Evolutionary conservation across 2,888 invertebrate species (phyloP).

Genomic region (Folsomia manolachei): DNA sequence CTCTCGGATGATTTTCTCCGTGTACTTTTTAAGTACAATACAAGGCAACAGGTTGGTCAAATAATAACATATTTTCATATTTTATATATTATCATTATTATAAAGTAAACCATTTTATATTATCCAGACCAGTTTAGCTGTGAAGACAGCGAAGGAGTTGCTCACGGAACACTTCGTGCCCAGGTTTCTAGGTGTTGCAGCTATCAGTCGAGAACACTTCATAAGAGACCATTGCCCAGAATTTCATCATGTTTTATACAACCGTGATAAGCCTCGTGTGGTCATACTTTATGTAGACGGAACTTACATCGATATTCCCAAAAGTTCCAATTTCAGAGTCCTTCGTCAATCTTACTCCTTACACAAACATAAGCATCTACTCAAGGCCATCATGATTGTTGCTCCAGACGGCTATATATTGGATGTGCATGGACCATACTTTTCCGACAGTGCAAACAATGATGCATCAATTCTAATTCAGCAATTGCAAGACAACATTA

Average conservation of each 20-base stretch:
- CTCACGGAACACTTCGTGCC: too few relatives aligned
- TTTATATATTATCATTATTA: too few relatives aligned
- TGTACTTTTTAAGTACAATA: too few relatives aligned
- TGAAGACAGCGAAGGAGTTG: too few relatives aligned
- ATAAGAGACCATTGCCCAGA: background rate
- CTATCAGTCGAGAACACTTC: background rate
- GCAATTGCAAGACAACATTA: background rate
- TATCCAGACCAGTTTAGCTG: too few relatives aligned
- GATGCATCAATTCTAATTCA: slow-evolving; percentile 3
- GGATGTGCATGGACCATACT: background rate
- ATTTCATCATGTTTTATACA: background rate
- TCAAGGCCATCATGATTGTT: slow-evolving; percentile 13
- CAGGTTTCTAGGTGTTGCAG: too few relatives aligned
- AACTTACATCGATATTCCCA: slow-evolving; percentile 8
- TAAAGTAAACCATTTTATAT: too few relatives aligned
- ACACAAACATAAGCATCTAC: slow-evolving; percentile 14
- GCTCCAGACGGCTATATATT: slow-evolving; percentile 16
- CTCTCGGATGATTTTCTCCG: too few relatives aligned
- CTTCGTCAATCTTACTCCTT: background rate
- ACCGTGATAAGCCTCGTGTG: background rate
- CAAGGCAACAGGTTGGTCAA: too few relatives aligned
- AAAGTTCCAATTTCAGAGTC: background rate
- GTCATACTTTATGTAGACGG: slow-evolving; percentile 7
- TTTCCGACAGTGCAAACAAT: slow-evolving; percentile 5
- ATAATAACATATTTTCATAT: too few relatives aligned